Evolutionary conservation across 2,888 invertebrate genomes (phyloP).

Genomic region (Megalurothrips usitatus): DNA sequence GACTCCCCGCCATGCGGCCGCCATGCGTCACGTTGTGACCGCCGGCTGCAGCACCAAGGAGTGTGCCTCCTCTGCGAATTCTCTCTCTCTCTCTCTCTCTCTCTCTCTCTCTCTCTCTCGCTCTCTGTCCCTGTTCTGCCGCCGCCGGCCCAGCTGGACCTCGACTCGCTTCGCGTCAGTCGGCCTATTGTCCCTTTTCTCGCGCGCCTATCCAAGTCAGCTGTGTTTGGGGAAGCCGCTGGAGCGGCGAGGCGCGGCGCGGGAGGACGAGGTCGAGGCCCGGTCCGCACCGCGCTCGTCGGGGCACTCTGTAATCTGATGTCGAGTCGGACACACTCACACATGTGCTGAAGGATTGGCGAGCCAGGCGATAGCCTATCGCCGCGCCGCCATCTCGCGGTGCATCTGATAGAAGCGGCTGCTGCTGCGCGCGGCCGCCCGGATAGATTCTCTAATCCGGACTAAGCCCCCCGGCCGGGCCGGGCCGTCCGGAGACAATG

Average conservation of each 20-base stretch:
- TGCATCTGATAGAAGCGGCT: conserved; percentile 1
- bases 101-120: no score
- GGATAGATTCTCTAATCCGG: conserved; percentile 10
- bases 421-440: no score
- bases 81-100: no score
- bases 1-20: no score
- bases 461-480: not conserved
- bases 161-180: not conserved
- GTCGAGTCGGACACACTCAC: not conserved
- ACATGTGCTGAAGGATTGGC: not conserved
- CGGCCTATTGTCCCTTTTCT: not conserved
- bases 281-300: no score
- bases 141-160: not conserved
- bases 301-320: no score
- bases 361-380: no score
- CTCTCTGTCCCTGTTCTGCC: no score
- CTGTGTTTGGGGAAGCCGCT: not conserved
- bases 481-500: not conserved
- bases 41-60: no score
- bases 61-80: no score
- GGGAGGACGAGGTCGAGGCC: not conserved
- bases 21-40: no score
- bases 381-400: not conserved
- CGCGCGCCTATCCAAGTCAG: not conserved
- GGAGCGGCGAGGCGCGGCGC: not conserved